phyloP scores from a whole-genome alignment of 2,113 vertebrate species.

The Pelodiscus sinensis region DNA sequence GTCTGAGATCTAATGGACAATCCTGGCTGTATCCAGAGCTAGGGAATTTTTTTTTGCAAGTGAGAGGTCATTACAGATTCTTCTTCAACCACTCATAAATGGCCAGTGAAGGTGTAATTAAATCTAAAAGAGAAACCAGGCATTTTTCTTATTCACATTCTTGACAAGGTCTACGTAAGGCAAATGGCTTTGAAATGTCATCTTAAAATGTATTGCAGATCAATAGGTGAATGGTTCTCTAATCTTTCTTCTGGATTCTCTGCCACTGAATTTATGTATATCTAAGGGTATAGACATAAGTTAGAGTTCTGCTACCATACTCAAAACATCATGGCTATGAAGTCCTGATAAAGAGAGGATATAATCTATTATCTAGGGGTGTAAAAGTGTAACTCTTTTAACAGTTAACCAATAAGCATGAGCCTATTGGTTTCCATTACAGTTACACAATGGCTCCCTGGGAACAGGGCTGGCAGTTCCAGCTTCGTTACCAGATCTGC shows the following conservation, averaged over 20 bases:
- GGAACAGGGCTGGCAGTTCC: too few species aligned
- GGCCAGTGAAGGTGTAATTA: background rate
- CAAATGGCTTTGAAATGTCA: background rate
- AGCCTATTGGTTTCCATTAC: too few species aligned
- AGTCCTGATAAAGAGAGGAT: background rate
- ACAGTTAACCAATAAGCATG: too few species aligned
- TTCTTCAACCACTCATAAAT: background rate
- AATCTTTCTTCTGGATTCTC: background rate
- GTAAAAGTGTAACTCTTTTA: too few species aligned
- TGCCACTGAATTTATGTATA: background rate
- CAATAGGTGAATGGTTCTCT: background rate
- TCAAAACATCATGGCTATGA: background rate
- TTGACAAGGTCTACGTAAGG: background rate
- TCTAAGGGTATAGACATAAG: background rate
- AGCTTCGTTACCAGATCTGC: too few species aligned
- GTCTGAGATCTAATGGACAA: background rate
- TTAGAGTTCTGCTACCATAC: background rate
- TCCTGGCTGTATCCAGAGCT: background rate
- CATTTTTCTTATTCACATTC: background rate
- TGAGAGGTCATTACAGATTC: background rate
- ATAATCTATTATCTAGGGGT: background rate
- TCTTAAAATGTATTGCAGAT: background rate
- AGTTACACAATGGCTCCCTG: too few species aligned
- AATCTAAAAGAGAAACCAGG: background rate
- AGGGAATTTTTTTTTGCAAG: background rate